These are phyloP conservation scores for Gobiocypris rarus DNA, from an alignment of 2,113 vertebrate species.

Conservation along the genomic window DNA sequence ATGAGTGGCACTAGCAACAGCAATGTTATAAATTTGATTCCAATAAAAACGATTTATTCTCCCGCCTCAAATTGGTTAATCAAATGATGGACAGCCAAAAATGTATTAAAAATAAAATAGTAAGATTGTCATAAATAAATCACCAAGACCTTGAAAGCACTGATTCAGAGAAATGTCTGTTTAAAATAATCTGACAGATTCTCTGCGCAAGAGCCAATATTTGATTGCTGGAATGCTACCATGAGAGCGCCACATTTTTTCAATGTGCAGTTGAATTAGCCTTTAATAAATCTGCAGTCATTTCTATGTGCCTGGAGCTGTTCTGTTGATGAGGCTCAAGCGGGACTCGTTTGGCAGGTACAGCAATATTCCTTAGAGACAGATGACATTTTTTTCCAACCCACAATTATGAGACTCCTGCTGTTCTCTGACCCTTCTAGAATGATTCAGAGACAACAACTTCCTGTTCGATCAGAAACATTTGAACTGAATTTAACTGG, in stretches of 20 bases:
- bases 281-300: constrained; percentile 38
- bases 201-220: neutral
- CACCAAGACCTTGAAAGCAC: constrained; percentile 3
- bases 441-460: constrained; percentile 2
- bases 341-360: constrained; percentile 8
- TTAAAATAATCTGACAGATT: constrained; percentile 14
- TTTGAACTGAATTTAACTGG: neutral
- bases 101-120: neutral
- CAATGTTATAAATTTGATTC: neutral
- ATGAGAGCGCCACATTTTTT: neutral
- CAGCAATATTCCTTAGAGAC: neutral
- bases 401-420: neutral
- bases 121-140: constrained; percentile 18
- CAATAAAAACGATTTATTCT: neutral
- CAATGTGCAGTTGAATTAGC: constrained; percentile 12
- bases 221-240: constrained; percentile 7
- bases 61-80: neutral
- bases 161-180: neutral
- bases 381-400: neutral
- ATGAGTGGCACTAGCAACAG: too few relatives aligned
- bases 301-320: constrained; percentile 13
- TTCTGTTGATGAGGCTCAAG: constrained; percentile 22
- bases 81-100: constrained; percentile 7
- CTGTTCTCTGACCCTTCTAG: neutral
- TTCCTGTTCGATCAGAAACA: constrained; percentile 1